These are phyloP conservation scores for Amyelois transitella DNA, from an alignment of 1,140 invertebrate genomes.

Conservation along the genomic window DNA sequence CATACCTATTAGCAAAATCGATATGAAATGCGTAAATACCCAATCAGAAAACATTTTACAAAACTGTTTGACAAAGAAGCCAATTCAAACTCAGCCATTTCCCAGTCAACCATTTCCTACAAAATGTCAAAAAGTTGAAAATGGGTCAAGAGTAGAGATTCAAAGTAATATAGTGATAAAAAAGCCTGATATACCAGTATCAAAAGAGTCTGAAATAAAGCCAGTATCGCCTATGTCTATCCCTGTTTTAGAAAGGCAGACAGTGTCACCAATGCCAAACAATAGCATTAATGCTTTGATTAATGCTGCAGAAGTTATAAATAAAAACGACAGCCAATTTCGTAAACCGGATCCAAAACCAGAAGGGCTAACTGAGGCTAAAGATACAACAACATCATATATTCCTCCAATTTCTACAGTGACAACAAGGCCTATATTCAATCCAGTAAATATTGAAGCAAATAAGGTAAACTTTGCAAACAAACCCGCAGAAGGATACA, in stretches of 20 bases:
- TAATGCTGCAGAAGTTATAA: conserved; percentile 52
- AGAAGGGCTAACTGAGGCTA: conserved; percentile 25
- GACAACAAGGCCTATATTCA: conserved; percentile 28
- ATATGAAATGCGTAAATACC: conserved; percentile 59
- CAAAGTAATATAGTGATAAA: conserved; percentile 62
- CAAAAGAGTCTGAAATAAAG: conserved; percentile 13
- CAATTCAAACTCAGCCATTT: conserved; percentile 33
- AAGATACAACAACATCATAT: conserved; percentile 18
- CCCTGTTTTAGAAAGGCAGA: not conserved
- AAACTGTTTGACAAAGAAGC: conserved; percentile 28
- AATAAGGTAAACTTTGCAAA: conserved; percentile 28
- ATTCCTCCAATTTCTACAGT: conserved; percentile 14
- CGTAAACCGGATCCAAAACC: conserved; percentile 33
- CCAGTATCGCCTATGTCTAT: not conserved
- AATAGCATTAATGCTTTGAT: conserved; percentile 53
- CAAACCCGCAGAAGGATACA: conserved; percentile 32
- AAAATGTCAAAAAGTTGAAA: conserved; percentile 27
- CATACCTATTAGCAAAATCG: conserved; percentile 68
- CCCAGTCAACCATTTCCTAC: conserved; percentile 28
- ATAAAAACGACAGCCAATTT: conserved; percentile 46
- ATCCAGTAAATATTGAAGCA: conserved; percentile 41
- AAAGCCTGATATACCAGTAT: conserved; percentile 32
- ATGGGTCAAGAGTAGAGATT: conserved; percentile 48
- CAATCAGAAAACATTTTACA: conserved; percentile 39
- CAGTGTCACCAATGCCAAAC: conserved; percentile 9